Conservation (phyloP, 2,113 vertebrate species). For the Agapornis roseicollis region DNA sequence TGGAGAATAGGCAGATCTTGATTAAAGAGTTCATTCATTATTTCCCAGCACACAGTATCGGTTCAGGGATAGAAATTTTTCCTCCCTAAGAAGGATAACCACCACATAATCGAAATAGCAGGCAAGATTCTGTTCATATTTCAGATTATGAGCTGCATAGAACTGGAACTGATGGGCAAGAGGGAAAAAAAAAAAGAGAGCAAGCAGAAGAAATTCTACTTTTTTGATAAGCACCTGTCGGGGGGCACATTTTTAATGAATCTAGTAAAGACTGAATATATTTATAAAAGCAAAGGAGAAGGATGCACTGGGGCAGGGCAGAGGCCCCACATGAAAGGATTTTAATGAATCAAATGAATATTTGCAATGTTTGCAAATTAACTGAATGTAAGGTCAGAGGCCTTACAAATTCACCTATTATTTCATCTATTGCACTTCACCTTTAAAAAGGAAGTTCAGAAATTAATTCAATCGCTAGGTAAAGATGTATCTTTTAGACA, state of each 20-base stretch:
- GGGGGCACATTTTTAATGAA: background rate
- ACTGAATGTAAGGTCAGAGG: background rate
- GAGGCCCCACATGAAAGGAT: background rate
- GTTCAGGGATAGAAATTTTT: background rate
- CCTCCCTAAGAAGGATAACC: background rate
- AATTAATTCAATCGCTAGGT: background rate
- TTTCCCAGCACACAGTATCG: background rate
- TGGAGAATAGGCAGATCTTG: background rate
- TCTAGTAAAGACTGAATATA: background rate
- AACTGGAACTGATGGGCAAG: background rate
- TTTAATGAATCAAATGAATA: background rate
- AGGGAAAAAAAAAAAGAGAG: background rate
- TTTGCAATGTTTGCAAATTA: background rate
- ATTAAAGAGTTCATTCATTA: background rate
- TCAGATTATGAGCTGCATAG: background rate
- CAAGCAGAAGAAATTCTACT: background rate
- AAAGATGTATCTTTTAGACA: background rate
- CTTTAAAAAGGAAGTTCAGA: background rate
- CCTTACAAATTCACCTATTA: background rate
- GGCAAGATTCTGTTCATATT: background rate
- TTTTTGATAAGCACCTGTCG: background rate
- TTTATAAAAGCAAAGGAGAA: background rate
- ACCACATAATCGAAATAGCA: background rate
- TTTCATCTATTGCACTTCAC: background rate
- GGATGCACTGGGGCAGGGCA: background rate